phyloP scores from a whole-genome alignment of 2,113 vertebrate genomes.

The Gavia stellata region DNA sequence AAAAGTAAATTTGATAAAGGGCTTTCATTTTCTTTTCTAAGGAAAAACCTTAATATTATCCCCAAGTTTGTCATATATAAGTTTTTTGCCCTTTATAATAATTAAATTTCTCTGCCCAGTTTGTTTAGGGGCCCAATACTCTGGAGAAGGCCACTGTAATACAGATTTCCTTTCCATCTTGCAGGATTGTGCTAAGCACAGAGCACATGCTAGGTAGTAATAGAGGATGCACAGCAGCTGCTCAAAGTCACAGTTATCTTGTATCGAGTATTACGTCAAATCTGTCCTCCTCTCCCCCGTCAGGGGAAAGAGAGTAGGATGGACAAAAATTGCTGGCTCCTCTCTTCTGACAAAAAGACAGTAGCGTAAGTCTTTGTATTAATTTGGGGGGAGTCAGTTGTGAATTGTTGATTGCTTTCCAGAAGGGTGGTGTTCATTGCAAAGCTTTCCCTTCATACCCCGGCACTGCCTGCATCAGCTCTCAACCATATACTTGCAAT shows the following conservation, averaged over 20 bases:
- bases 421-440: neutral
- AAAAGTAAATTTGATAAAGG: neutral
- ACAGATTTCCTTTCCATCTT: neutral
- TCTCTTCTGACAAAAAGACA: neutral
- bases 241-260: neutral
- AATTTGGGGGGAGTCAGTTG: neutral
- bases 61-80: neutral
- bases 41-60: neutral
- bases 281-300: neutral
- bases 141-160: neutral
- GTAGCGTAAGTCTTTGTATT: neutral
- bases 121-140: neutral
- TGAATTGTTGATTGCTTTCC: neutral
- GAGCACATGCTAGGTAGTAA: neutral
- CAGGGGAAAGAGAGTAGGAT: neutral
- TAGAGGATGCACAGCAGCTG: neutral
- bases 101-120: neutral
- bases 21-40: neutral
- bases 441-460: neutral
- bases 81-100: neutral
- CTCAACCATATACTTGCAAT: neutral
- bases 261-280: fast-evolving
- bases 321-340: neutral
- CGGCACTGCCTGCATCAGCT: neutral
- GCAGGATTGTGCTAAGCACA: neutral